Evolutionary conservation across 2,797 vertebrate species (phyloP).

Genomic region (Rhabdomys pumilio): DNA sequence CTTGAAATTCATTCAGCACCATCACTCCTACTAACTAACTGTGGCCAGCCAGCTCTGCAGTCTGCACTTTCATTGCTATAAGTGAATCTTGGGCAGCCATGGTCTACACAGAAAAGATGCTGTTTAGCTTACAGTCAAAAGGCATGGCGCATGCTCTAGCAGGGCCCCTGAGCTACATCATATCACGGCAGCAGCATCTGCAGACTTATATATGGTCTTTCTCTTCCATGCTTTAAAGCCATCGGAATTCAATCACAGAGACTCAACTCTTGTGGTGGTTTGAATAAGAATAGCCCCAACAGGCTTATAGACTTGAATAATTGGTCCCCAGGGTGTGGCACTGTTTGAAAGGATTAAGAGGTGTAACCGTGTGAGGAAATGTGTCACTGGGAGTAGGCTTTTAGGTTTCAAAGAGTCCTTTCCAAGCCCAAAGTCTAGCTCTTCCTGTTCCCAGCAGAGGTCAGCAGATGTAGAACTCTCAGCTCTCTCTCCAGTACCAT

Average conservation of each 20-base stretch:
- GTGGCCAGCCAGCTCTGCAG: background rate
- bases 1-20: background rate
- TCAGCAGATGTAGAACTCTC: too few species aligned
- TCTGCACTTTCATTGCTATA: background rate
- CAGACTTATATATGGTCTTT: background rate
- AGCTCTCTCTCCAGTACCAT: background rate
- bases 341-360: background rate
- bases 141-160: background rate
- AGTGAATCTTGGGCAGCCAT: background rate
- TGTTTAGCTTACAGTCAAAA: background rate
- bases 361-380: background rate
- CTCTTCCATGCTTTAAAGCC: background rate
- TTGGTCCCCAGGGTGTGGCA: background rate
- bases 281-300: background rate
- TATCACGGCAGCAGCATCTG: background rate
- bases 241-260: background rate
- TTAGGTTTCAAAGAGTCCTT: background rate
- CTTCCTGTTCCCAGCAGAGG: background rate
- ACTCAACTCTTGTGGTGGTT: background rate
- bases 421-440: background rate
- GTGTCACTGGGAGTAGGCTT: background rate
- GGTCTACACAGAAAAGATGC: background rate
- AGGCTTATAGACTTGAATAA: background rate
- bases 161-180: background rate
- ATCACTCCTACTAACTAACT: background rate